Evolutionary conservation across 2,888 invertebrate genomes (phyloP), one percentile per base, ranked within the genome.

Genomic region (Hyalella azteca): DNA sequence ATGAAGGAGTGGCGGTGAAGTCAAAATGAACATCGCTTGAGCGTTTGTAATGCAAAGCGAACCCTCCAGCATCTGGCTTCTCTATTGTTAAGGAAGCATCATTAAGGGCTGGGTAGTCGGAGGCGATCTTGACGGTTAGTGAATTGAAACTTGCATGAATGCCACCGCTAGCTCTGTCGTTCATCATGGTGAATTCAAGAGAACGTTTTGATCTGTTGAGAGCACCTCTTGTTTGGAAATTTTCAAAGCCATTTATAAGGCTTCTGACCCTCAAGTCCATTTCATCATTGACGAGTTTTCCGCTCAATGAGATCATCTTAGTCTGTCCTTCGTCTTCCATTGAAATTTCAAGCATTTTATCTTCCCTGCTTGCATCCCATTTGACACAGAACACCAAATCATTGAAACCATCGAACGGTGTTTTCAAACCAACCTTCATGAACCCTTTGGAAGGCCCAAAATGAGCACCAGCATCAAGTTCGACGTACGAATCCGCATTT

Each of bases 141-240:
- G 79, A 78, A 50, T 84, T 78, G 54, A 84, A 84, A 59, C 60
- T 84, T 39, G 82, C 77, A 11, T 50, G 3, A 50, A 84, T 73
- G 9, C 80, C 66, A 13, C 77, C 81, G 40, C 66, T 54, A 11
- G 54, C 76, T 15, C 41, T 78, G 45, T 84, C 84, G 78, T 79
- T 81, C 79, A 79, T 81, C 79, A 82, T 81, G 29, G 60, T 49
- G 78, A 82, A 82, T 48, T 81, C 82, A 19, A 84, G 36, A 4
- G 84, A 84, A 59, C 84, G 73, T 73, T 79, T 84, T 48, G 78
- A 45, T 22, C 84, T 76, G 59, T 82, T 81, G 48, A 82, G 45
- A 4, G 75, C 77, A 22, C 78, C 82, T 40, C 41, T 60, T 1
- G 79, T 73, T 41, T 79, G 78, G 22, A 84, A 48, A 73, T 81